These are phyloP conservation scores for Gnathonemus echidnorhynchus DNA, from an alignment of 2,113 vertebrate species.

Conservation along the genomic window DNA sequence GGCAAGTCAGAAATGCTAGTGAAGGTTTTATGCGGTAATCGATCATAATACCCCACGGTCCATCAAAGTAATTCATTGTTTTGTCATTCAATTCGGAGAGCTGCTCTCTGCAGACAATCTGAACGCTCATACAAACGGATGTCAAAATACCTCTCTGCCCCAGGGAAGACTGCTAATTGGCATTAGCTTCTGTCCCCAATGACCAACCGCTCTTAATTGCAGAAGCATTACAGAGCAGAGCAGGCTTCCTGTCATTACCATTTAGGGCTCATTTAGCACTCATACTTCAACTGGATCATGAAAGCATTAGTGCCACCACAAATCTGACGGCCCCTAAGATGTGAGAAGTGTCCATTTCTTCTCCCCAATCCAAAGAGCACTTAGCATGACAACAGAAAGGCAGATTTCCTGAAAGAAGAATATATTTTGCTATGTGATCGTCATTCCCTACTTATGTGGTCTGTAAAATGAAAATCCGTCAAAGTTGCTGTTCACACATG, in stretches of 20 bases:
- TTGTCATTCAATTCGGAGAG: not conserved
- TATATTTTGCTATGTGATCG: not conserved
- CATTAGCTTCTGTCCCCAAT: conserved; percentile 29
- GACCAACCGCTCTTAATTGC: conserved; percentile 36
- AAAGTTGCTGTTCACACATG: not conserved
- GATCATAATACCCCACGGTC: not conserved
- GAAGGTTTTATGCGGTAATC: not conserved
- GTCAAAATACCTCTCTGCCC: not conserved
- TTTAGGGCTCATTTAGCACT: conserved; percentile 29
- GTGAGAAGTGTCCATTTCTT: conserved; percentile 34
- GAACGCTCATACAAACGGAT: not conserved
- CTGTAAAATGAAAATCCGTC: not conserved
- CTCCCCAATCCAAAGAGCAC: conserved; percentile 43
- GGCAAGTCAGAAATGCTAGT: not conserved
- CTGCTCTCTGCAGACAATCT: not conserved
- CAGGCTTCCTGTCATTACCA: conserved; percentile 25
- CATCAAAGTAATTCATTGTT: not conserved
- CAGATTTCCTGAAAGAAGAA: conserved; percentile 18
- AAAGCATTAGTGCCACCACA: conserved; percentile 39
- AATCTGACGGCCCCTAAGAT: conserved; percentile 31
- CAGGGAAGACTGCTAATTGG: conserved; percentile 23
- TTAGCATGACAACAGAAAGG: conserved; percentile 31
- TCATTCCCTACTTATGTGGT: not conserved
- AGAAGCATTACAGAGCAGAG: conserved; percentile 38
- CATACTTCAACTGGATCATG: conserved; percentile 31